Evolutionary conservation across 2,797 vertebrate genomes (phyloP).

Genomic region (Echeneis naucrates): DNA sequence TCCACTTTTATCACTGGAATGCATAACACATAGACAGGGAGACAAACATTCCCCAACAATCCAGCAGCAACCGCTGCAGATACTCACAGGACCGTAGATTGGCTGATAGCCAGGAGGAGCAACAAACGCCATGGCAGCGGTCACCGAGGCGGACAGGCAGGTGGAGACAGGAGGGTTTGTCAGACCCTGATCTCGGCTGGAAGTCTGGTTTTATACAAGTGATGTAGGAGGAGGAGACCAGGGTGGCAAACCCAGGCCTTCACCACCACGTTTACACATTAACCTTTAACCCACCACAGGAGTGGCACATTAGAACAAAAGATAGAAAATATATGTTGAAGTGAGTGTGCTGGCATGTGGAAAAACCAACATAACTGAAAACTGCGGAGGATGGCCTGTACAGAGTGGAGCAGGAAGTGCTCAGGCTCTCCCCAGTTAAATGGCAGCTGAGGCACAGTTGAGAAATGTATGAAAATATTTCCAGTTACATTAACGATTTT

Average conservation of each 20-base stretch:
- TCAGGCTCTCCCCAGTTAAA: not conserved
- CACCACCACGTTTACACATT: conserved; percentile 51
- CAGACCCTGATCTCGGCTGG: not conserved
- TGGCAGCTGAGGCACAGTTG: too few species aligned
- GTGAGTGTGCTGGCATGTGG: not conserved
- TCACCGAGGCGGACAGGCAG: not conserved
- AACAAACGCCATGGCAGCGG: conserved; percentile 81
- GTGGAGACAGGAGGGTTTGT: not conserved
- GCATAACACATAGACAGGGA: not conserved
- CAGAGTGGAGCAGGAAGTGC: not conserved
- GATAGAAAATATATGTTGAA: not conserved
- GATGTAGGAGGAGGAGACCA: conserved; percentile 31
- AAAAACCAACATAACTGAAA: conserved; percentile 6
- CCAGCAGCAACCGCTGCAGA: conserved; percentile 7
- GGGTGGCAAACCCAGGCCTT: conserved; percentile 19
- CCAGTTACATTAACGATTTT: not conserved
- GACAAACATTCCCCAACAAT: not conserved
- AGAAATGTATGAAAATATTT: not conserved
- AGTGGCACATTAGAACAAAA: conserved; percentile 40
- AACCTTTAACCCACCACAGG: conserved; percentile 52
- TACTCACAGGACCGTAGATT: conserved; percentile 87
- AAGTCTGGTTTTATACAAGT: conserved; percentile 61
- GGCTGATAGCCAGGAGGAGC: conserved; percentile 89
- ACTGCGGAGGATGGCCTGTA: not conserved
- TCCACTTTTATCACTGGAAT: not conserved